These are phyloP conservation scores for Chiloscyllium plagiosum DNA, from an alignment of 2,113 vertebrate species.

Conservation along the genomic window DNA sequence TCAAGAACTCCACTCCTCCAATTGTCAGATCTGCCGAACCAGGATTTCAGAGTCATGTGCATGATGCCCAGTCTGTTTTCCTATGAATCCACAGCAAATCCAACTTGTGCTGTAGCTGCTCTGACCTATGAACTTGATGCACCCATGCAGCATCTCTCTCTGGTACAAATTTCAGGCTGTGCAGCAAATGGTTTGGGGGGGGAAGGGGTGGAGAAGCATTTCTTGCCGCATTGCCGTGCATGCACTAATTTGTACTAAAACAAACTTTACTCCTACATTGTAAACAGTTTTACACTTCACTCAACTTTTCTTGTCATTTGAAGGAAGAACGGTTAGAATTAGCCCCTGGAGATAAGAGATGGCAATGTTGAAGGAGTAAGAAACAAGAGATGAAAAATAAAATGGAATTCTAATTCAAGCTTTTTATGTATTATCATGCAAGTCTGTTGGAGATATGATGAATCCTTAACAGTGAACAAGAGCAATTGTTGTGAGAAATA, in stretches of 20 bases:
- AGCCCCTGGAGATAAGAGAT: neutral
- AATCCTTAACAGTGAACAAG: neutral
- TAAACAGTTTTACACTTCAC: neutral
- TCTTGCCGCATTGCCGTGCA: neutral
- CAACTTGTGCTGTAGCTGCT: neutral
- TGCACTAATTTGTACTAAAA: neutral
- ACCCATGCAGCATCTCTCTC: neutral
- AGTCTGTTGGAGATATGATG: neutral
- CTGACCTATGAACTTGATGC: neutral
- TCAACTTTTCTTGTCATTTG: neutral
- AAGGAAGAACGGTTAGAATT: neutral
- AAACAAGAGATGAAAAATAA: neutral
- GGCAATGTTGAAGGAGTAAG: neutral
- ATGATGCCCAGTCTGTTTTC: neutral
- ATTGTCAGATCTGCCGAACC: too few relatives aligned
- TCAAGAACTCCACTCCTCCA: neutral
- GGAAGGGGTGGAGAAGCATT: neutral
- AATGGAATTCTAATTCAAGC: neutral
- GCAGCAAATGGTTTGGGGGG: neutral
- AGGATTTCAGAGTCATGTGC: too few relatives aligned
- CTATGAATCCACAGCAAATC: neutral
- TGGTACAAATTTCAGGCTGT: neutral
- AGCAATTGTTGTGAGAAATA: neutral
- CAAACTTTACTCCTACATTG: neutral
- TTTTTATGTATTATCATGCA: neutral